Evolutionary conservation across 2,797 vertebrate genomes (phyloP).

Genomic region (Lepus oiostolus): DNA sequence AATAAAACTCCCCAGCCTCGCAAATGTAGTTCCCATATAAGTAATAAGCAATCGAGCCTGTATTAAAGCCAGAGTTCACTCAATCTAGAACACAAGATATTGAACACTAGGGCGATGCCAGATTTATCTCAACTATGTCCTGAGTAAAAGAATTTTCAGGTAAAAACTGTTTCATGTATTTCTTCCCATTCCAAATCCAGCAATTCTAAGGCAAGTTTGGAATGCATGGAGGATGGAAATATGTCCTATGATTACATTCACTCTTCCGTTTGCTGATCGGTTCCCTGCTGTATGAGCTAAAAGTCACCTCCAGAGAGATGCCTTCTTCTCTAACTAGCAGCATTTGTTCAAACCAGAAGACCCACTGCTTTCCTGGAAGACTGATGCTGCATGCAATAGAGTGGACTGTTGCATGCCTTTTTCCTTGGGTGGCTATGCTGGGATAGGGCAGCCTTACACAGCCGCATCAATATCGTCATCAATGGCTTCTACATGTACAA

Average conservation of each 20-base stretch:
- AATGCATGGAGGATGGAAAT: background rate
- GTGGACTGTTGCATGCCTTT: accelerated
- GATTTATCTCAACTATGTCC: background rate
- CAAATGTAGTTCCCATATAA: background rate
- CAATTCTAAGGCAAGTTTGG: background rate
- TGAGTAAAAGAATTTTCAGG: no score
- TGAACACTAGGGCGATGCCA: background rate
- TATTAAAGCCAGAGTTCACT: background rate
- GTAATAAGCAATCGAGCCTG: background rate
- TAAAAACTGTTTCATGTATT: no score
- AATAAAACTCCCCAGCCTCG: background rate
- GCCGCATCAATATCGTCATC: background rate
- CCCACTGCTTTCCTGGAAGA: background rate
- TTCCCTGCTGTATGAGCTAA: background rate
- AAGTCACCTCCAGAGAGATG: background rate
- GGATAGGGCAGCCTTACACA: background rate
- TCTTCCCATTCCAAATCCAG: background rate
- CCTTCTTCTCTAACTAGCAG: background rate
- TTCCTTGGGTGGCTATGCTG: background rate
- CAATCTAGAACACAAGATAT: background rate
- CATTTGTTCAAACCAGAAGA: background rate
- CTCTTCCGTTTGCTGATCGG: background rate
- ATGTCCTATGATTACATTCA: background rate
- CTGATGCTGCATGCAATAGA: background rate
- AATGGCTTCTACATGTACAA: background rate